Base-by-base conservation (phyloP, 2,113 vertebrate genomes). In the Anoura caudifer region DNA sequence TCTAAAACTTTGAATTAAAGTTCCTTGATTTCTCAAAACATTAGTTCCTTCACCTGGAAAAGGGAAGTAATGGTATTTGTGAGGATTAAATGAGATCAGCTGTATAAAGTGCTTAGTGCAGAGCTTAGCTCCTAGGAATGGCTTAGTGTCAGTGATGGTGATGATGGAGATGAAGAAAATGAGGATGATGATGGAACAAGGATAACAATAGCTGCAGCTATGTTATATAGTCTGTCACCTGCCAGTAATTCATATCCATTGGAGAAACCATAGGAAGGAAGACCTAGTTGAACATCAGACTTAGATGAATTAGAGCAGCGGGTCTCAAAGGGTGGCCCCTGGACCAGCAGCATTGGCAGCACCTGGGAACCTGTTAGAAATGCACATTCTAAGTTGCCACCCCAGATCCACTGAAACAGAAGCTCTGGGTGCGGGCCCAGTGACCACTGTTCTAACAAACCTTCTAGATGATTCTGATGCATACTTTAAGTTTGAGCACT, bases 221-320 rank as follows among this genome's bases (percentile, higher is more conserved):
- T 1, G 4, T 26, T 5, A 2, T 6, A 1, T 0, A 43, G n/a
- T 1, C 10, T 56, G 26, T 54, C 65, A 24, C 41, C 10, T 26
- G n/a, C 77, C 45, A n/a, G 67, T 2, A 26, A n/a, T 45, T 28
- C 38, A 5, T 56, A 17, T 24, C 38, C 16, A 15, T 38, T 16
- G 38, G 16, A 54, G 89, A 69, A 75, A 54, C 26, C 65, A 41
- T 0, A n/a, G 73, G 20, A 33, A 59, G 50, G 69, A 83, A 69
- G 47, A 33, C n/a, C 38, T 43, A 33, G 13, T 0, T 31, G 24
- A 80, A n/a, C 38, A 8, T 14, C 17, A 52, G 69, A 52, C 28
- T 56, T 4, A 19, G 72, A 59, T 14, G 54, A 77, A 70, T 33
- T n/a, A 7, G 26, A 9, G 3, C 9, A 17, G 20, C 45, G 38